Evolutionary conservation across 2,888 invertebrate species (phyloP).

Genomic region (Habrosyne pyritoides): DNA sequence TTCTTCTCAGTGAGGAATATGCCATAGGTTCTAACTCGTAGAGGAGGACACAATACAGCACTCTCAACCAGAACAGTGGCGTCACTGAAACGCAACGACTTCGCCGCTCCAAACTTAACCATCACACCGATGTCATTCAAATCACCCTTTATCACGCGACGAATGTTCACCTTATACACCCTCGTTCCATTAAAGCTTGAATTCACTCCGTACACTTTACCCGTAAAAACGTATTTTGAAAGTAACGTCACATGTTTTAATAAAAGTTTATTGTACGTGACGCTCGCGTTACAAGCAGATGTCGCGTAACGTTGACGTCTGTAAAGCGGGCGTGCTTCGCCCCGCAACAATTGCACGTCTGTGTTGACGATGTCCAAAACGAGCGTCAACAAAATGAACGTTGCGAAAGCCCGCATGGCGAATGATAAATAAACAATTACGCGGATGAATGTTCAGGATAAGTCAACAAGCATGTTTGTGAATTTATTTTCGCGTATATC

Average conservation of each 20-base stretch:
- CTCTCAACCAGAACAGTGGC: constrained; percentile 65
- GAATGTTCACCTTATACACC: constrained; percentile 70
- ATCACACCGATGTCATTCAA: constrained; percentile 63
- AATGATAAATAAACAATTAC: constrained; percentile 33
- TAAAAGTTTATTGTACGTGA: constrained; percentile 55
- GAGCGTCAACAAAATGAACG: constrained; percentile 49
- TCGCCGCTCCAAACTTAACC: constrained; percentile 56
- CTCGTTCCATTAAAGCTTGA: constrained; percentile 46
- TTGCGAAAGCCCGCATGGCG: constrained; percentile 46
- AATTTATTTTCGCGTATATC: constrained; percentile 13
- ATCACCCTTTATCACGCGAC: constrained; percentile 72
- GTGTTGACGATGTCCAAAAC: constrained; percentile 39
- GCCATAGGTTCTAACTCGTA: constrained; percentile 65
- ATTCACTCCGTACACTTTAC: constrained; percentile 64
- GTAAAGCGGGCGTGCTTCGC: constrained; percentile 23
- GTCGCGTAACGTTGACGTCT: constrained; percentile 33
- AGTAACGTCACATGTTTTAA: constrained; percentile 62
- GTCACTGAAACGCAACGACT: constrained; percentile 63
- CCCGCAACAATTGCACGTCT: constrained; percentile 38
- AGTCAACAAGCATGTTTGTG: constrained; percentile 27
- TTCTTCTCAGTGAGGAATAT: constrained; percentile 67
- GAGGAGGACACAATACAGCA: constrained; percentile 48
- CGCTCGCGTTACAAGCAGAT: constrained; percentile 46
- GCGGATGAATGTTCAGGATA: constrained; percentile 18
- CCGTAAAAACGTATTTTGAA: constrained; percentile 72